Percentiles rank a stretch among this genome's conserved stretches.
Evolutionary conservation across 2,888 invertebrate genomes (phyloP).

Genomic region (Cryptophagus acutangulus): DNA sequence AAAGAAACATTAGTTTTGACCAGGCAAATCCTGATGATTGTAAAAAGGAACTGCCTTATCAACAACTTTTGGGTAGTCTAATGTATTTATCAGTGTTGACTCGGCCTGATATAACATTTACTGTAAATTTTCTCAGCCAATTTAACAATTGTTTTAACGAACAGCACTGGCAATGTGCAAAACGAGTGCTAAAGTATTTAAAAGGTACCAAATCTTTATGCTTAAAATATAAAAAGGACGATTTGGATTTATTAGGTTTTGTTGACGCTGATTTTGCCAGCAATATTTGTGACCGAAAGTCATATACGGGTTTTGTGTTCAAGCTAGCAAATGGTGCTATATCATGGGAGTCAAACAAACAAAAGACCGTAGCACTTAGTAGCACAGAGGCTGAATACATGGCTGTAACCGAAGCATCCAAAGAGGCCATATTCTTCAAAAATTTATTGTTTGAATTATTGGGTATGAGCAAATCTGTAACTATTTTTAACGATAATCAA

Average conservation of each 20-base stretch:
- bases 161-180: too few relatives aligned
- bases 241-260: constrained; percentile 16
- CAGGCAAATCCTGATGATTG: too few relatives aligned
- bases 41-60: too few relatives aligned
- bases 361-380: constrained; percentile 28
- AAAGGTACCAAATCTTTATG: too few relatives aligned
- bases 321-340: constrained; percentile 19
- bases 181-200: too few relatives aligned
- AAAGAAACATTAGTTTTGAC: too few relatives aligned
- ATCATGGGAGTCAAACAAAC: constrained; percentile 30
- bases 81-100: too few relatives aligned
- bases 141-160: too few relatives aligned
- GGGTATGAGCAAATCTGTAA: constrained; percentile 6
- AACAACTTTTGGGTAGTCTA: too few relatives aligned
- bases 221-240: too few relatives aligned
- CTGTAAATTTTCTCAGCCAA: too few relatives aligned
- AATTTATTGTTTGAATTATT: constrained; percentile 17
- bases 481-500: constrained; percentile 23
- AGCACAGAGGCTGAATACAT: constrained; percentile 30
- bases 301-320: constrained; percentile 33
- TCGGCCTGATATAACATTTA: too few relatives aligned
- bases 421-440: constrained; percentile 24
- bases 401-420: constrained; percentile 21
- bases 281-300: constrained; percentile 37
- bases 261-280: constrained; percentile 24